A percentile compares a stretch with the other conserved stretches of the same genome.
These are phyloP conservation scores for Leptestheria dahalacensis DNA, from an alignment of 1,140 invertebrate genomes.

Conservation along the genomic window DNA sequence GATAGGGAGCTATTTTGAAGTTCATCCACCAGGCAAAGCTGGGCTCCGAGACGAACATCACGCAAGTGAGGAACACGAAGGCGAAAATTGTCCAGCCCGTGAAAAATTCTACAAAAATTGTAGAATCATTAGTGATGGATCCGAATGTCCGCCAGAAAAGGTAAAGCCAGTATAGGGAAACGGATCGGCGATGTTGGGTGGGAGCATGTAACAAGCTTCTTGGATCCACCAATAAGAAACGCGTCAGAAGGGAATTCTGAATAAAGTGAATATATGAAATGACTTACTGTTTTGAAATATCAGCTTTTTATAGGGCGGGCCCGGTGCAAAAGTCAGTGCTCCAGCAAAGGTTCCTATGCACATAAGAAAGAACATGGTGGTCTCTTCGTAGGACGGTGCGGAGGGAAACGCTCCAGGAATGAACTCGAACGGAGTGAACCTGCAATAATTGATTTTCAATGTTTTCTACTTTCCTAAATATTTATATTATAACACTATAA, in stretches of 20 bases:
- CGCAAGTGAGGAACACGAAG: background rate
- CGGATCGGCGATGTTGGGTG: background rate
- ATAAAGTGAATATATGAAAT: background rate
- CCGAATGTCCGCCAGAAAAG: no score
- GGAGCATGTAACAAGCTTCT: background rate
- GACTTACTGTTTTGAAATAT: constrained; percentile 11
- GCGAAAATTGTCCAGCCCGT: background rate
- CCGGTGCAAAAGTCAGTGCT: constrained; percentile 12
- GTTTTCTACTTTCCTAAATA: no score
- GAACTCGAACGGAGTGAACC: constrained; percentile 15
- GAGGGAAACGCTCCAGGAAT: constrained; percentile 5
- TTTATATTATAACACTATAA: background rate
- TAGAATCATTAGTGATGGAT: background rate
- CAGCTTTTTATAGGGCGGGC: constrained; percentile 10
- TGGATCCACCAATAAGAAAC: background rate
- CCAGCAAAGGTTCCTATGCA: constrained; percentile 3
- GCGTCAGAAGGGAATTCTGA: background rate
- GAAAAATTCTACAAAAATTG: constrained; percentile 2
- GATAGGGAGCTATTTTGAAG: constrained; percentile 3
- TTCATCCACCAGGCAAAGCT: constrained; percentile 7
- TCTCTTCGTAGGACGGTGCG: constrained; percentile 14
- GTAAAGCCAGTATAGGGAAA: no score
- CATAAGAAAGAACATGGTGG: constrained; percentile 5
- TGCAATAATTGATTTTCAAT: background rate
- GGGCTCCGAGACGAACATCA: background rate